Evolutionary conservation across 2,888 invertebrate genomes (phyloP), one percentile per base, ranked within the genome.

Genomic region (Adelognathus sp.): DNA sequence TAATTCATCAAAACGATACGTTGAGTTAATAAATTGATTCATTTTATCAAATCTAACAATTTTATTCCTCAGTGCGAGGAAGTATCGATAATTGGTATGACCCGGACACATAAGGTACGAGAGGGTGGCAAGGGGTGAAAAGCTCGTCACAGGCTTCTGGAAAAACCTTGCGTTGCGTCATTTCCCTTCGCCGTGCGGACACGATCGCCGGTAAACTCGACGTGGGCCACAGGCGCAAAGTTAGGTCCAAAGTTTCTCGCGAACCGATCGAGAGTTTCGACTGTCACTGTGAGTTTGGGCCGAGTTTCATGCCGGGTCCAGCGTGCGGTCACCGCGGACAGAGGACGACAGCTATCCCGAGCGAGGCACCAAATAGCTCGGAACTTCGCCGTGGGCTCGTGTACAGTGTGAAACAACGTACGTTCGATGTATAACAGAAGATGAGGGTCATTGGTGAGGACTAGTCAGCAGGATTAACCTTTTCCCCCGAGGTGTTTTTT

Each of bases 361-460:
- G 85, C 71, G 82, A 86, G 86, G 89, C 89, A 88, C 89, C 89
- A 88, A 90, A 90, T 89, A 89, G 89, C 90, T 88, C 79, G 86
- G 87, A 88, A 90, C 88, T 89, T 90, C 86, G 81, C 83, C 82
- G 77, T 81, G 33, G 36, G 27, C 52, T 16, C 50, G 33, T 18
- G n/a, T n/a, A n/a, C n/a, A 33, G 36, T 75, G 86, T 85, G 87
- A 88, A 90, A 90, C 90, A 90, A 89, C 89, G 87, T 85, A 69
- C 14, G 39, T 54, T 31, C 73, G 76, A 54, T 80, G 76, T 67
- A 52, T 29, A 24, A 29, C 31, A 46, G 50, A 61, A 36, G n/a
- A 44, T 29, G 66, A 71, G 61, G 72, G 87, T 84, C 84, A 74
- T 82, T 81, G 84, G 86, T 88, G 86, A 84, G 88, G 88, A 87